Evolutionary conservation across 2,888 invertebrate species (phyloP).

Genomic region (Eupsilia transversa): DNA sequence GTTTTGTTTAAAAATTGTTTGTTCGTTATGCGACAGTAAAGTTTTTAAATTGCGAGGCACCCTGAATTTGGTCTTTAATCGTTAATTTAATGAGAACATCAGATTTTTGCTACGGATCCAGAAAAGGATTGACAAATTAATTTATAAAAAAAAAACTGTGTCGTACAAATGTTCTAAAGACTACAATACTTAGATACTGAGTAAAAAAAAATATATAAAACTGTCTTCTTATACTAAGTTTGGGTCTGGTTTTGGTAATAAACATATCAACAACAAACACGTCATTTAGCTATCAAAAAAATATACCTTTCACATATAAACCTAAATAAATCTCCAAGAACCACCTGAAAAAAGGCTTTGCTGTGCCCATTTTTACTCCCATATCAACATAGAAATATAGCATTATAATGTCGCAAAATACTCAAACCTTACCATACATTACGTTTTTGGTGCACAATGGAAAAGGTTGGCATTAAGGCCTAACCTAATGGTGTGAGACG

Average conservation of each 20-base stretch:
- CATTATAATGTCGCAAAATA: slow-evolving; percentile 65
- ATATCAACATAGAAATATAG: slow-evolving; percentile 61
- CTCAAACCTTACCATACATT: slow-evolving; percentile 55
- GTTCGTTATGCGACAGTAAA: background rate
- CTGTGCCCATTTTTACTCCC: slow-evolving; percentile 42
- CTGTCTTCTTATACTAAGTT: background rate
- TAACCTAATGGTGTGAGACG: slow-evolving; percentile 76
- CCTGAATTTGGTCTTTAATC: background rate
- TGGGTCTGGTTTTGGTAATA: background rate
- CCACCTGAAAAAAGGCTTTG: slow-evolving; percentile 48
- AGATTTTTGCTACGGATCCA: background rate
- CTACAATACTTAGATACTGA: background rate
- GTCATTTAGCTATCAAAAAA: background rate
- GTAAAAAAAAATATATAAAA: background rate
- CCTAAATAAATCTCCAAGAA: slow-evolving; percentile 48
- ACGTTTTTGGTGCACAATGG: slow-evolving; percentile 61
- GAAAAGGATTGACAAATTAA: no score
- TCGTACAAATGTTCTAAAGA: background rate
- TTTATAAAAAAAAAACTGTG: background rate
- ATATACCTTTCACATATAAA: slow-evolving; percentile 1
- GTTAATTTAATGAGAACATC: background rate
- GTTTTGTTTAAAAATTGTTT: slow-evolving; percentile 4
- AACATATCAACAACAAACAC: background rate
- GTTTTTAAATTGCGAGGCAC: background rate
- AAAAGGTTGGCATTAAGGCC: slow-evolving; percentile 73